Percentiles rank a stretch among this genome's conserved stretches.
Conservation (phyloP, 2,888 invertebrate genomes). For the Andrena trimmerana region DNA sequence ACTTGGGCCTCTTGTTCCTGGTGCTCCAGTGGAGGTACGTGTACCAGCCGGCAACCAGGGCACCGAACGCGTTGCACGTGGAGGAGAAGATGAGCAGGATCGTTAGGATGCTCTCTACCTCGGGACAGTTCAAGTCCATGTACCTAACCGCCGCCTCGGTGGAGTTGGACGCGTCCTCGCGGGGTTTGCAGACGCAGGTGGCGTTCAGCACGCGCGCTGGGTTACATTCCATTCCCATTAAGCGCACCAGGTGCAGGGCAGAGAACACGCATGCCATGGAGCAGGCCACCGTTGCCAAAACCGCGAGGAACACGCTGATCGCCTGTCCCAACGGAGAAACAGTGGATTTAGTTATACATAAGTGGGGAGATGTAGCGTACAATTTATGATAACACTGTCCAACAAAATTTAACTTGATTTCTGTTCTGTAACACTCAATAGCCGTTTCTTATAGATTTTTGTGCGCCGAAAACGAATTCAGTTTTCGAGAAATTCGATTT, state of each 20-base stretch:
- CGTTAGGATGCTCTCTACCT: constrained; percentile 79
- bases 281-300: constrained; percentile 75
- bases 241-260: constrained; percentile 75
- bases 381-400: no score
- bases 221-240: constrained; percentile 79
- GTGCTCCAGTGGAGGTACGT: constrained; percentile 81
- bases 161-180: constrained; percentile 54
- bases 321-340: constrained; percentile 60
- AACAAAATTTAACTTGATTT: no score
- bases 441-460: no score
- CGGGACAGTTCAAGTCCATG: constrained; percentile 80
- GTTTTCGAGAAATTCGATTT: no score
- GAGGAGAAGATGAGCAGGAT: constrained; percentile 79
- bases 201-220: constrained; percentile 77
- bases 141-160: constrained; percentile 73
- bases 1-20: constrained; percentile 75
- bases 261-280: constrained; percentile 76
- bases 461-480: no score
- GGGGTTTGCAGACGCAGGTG: constrained; percentile 79
- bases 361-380: not conserved
- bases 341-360: not conserved
- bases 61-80: constrained; percentile 78
- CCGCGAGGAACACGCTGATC: constrained; percentile 75
- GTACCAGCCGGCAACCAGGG: constrained; percentile 77
- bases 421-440: no score